phyloP scores from a whole-genome alignment of 1,140 invertebrate species.

The Leptonema lineaticorne region DNA sequence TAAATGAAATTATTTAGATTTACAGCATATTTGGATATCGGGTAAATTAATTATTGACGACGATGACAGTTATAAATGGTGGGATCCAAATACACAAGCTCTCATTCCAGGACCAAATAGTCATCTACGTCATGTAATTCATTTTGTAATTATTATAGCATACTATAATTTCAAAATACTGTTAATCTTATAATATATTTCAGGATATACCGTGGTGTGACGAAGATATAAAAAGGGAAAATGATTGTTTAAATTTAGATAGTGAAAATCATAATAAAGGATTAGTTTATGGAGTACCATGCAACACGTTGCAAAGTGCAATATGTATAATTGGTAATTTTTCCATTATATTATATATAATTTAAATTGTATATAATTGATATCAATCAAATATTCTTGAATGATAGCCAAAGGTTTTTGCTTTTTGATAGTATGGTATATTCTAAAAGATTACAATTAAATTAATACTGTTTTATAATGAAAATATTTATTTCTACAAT shows the following conservation, averaged over 20 bases:
- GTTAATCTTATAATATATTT: neutral
- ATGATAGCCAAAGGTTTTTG: no score
- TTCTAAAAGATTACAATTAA: no score
- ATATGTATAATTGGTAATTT: constrained; percentile 50
- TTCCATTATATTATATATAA: no score
- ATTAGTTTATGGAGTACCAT: constrained; percentile 49
- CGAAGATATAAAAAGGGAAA: constrained; percentile 46
- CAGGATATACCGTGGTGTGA: constrained; percentile 46
- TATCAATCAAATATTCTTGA: no score
- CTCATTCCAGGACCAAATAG: neutral
- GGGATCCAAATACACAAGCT: neutral
- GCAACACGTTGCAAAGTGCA: constrained; percentile 50
- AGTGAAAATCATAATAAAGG: constrained; percentile 50
- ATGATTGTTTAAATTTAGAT: constrained; percentile 54
- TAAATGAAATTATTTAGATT: neutral
- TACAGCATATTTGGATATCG: constrained; percentile 30
- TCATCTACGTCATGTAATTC: neutral
- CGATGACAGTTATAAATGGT: neutral
- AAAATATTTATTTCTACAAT: no score
- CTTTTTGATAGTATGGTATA: no score
- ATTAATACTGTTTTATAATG: no score
- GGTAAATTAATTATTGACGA: constrained; percentile 7
- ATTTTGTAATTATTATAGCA: neutral
- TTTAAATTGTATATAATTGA: no score
- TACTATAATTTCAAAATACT: neutral